Percentiles rank a stretch among this genome's conserved stretches.
Evolutionary conservation across 2,113 vertebrate species (phyloP).

Genomic region (Lagopus leucura): DNA sequence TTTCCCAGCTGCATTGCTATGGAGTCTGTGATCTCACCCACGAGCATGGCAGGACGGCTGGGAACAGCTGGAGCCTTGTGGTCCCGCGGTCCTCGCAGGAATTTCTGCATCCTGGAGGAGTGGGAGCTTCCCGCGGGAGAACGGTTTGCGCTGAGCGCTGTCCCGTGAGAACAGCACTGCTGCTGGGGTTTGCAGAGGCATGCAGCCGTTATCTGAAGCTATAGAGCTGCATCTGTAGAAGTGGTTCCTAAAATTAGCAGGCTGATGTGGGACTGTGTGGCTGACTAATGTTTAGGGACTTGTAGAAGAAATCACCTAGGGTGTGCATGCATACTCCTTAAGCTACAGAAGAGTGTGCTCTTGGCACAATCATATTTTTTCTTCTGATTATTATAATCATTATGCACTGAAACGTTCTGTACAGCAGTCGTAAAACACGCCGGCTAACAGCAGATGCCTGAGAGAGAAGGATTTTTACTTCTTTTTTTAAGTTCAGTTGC

Average conservation of each 20-base stretch:
- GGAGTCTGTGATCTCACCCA: neutral
- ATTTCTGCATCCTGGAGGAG: neutral
- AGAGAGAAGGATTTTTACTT: neutral
- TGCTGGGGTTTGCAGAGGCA: neutral
- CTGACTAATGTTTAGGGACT: neutral
- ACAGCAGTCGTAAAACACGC: neutral
- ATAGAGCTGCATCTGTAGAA: neutral
- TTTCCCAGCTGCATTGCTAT: neutral
- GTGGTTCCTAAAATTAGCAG: neutral
- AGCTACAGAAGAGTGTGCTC: neutral
- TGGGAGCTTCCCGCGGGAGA: neutral
- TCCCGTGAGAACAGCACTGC: neutral
- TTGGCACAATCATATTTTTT: neutral
- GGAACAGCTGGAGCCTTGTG: neutral
- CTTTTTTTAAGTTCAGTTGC: neutral
- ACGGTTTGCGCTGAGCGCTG: fast-evolving
- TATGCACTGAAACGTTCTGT: neutral
- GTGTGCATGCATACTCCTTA: neutral
- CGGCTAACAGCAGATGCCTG: neutral
- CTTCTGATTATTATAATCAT: neutral
- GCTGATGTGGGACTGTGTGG: neutral
- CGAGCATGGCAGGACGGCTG: neutral
- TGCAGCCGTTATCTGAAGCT: neutral
- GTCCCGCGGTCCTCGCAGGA: slow-evolving; percentile 4
- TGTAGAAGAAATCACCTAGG: neutral